phyloP scores from a whole-genome alignment of 2,113 vertebrate genomes.

The Daubentonia madagascariensis region DNA sequence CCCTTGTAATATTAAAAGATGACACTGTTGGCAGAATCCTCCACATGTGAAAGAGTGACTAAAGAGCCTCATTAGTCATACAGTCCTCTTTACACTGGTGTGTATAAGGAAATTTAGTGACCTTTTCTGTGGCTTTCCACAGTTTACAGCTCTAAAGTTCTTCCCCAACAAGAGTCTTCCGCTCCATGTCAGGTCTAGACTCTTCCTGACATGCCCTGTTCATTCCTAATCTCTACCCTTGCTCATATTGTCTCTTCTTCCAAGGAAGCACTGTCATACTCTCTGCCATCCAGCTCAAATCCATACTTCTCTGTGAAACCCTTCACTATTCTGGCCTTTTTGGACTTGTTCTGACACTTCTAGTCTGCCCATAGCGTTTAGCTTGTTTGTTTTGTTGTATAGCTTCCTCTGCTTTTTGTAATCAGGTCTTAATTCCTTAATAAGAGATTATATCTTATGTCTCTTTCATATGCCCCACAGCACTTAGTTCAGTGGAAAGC shows the following conservation, averaged over 20 bases:
- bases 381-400: not conserved
- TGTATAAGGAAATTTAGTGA: not conserved
- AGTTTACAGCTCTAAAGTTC: not conserved
- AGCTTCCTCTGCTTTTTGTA: not conserved
- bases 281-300: not conserved
- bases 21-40: not conserved
- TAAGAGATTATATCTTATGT: not conserved
- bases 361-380: not conserved
- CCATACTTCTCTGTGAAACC: not conserved
- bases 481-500: not conserved
- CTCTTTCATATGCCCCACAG: not conserved
- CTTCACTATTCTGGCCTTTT: not conserved
- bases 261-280: not conserved
- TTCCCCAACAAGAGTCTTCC: not conserved
- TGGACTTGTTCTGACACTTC: not conserved
- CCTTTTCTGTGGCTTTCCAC: not conserved
- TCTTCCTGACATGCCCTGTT: not conserved
- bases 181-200: not conserved
- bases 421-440: not conserved
- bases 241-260: not conserved
- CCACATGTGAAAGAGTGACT: not conserved
- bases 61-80: not conserved
- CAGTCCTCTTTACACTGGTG: not conserved
- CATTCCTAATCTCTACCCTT: not conserved
- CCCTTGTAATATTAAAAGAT: not conserved